Base-by-base conservation (phyloP, 2,113 vertebrate genomes). In the Spea multiplicata region DNA sequence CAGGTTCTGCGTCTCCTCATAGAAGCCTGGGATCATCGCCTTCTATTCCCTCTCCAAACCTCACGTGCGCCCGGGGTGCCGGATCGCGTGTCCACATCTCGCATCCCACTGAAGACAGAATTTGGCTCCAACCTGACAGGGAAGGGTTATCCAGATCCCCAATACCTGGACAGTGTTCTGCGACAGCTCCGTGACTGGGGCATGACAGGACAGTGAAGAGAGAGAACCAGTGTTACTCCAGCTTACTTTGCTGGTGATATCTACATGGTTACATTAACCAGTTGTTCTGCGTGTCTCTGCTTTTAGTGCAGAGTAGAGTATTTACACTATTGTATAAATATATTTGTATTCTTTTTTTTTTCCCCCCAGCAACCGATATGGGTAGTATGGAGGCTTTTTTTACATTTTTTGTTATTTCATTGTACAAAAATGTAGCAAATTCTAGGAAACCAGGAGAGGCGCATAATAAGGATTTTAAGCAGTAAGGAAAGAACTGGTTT, bases 151-250 rank as follows among this genome's bases (percentile, higher is more conserved):
- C 92, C 93, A 0, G 93, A 94, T 82, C 87, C 91, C 4, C 71
- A 14, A 12, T 80, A 80, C 44, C 62, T 80, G 16, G 71, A 80
- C 64, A 80, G 71, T 4, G 62, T 73, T 47, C 88, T 98, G 81
- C 92, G 95, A 0, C 96, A 98, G 89, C 92, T 99, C 0, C 91
- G 92, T 0, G 95, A 93, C 84, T 96, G 98, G 90, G 97, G 96
- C 83, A 95, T 99, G 89, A 94, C 94, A 0, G 94, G 12, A 47
- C 44, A 66, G 14, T 73, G 64, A 79, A 14, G 62, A 44, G 8
- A 2, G 47, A 8, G 46, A 48, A 17, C 44, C 49, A 13, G 44
- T 73, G 62, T 44, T 17, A 66, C 65, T 46, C 62, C 49, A 57
- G 64, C 49, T 67, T 55, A 70, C 49, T 59, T 67, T 73, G 50